A percentile compares a stretch with the other conserved stretches of the same genome.
Evolutionary conservation across 2,888 invertebrate species (phyloP).

Genomic region (Latrodectus elegans): DNA sequence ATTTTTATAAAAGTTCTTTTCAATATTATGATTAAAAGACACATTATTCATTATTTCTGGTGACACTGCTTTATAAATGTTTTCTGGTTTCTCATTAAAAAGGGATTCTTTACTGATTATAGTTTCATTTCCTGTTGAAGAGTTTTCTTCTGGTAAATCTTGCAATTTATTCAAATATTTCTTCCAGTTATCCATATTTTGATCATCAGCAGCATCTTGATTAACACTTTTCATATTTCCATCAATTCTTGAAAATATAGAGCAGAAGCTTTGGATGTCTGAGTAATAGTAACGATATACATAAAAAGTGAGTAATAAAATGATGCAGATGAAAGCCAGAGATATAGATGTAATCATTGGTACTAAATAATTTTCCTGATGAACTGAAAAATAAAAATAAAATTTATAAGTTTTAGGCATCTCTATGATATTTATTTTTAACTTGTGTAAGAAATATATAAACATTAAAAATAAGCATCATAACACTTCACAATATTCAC

Average conservation of each 20-base stretch:
- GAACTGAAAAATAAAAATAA: neutral
- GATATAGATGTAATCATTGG: conserved; percentile 51
- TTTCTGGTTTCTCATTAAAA: conserved; percentile 73
- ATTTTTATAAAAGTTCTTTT: conserved; percentile 86
- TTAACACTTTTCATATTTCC: conserved; percentile 70
- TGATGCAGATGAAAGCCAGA: conserved; percentile 72
- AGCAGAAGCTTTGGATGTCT: conserved; percentile 75
- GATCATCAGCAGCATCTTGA: conserved; percentile 89
- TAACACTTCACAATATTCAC: neutral
- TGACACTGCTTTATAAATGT: conserved; percentile 88
- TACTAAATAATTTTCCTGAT: conserved; percentile 37
- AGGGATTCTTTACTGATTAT: conserved; percentile 76
- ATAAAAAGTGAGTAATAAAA: conserved; percentile 75
- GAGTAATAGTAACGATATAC: conserved; percentile 79
- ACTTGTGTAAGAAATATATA: neutral
- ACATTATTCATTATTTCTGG: conserved; percentile 89
- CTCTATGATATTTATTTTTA: neutral
- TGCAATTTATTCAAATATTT: conserved; percentile 80
- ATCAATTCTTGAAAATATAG: conserved; percentile 5
- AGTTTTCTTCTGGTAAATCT: conserved; percentile 78
- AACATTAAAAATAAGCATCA: neutral
- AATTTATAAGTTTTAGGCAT: neutral
- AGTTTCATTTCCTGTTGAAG: conserved; percentile 78
- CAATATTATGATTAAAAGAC: conserved; percentile 77
- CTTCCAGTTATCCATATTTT: conserved; percentile 91